phyloP scores from a whole-genome alignment of 1,140 invertebrate species.

The Choristoneura fumiferana region DNA sequence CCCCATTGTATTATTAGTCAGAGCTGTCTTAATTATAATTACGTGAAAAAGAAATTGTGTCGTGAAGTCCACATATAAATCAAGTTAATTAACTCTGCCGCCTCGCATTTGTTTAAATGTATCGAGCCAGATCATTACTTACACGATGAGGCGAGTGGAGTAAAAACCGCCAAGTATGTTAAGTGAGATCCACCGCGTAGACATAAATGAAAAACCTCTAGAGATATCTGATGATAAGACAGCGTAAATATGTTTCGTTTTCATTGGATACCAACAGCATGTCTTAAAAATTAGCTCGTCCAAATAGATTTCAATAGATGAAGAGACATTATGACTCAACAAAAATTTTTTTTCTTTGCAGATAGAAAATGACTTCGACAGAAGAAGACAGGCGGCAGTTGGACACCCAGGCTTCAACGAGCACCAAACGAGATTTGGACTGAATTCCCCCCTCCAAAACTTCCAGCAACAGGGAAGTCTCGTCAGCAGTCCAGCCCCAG shows the following conservation, averaged over 20 bases:
- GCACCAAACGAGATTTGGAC: slow-evolving; percentile 68
- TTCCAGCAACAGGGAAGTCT: slow-evolving; percentile 38
- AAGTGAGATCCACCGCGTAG: no score
- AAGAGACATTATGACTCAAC: no score
- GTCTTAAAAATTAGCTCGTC: no score
- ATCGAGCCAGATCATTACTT: slow-evolving; percentile 1
- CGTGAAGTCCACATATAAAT: slow-evolving; percentile 6
- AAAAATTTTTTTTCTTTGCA: slow-evolving; percentile 41
- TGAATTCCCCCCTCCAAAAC: slow-evolving; percentile 58
- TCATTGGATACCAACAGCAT: no score
- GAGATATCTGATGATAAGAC: no score
- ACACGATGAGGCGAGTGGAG: not conserved
- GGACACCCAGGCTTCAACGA: slow-evolving; percentile 63
- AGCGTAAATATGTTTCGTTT: no score
- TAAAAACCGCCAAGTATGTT: not conserved
- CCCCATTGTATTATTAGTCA: no score
- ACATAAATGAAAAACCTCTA: no score
- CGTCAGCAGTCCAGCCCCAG: slow-evolving; percentile 34
- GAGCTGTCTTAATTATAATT: slow-evolving; percentile 5
- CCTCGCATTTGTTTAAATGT: not conserved
- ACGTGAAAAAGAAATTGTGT: slow-evolving; percentile 11
- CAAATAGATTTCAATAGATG: no score
- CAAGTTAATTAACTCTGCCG: not conserved
- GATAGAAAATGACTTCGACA: slow-evolving; percentile 73
- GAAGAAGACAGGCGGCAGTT: slow-evolving; percentile 55